phyloP scores from a whole-genome alignment of 1,140 invertebrate species.

The Phortica variegata region DNA sequence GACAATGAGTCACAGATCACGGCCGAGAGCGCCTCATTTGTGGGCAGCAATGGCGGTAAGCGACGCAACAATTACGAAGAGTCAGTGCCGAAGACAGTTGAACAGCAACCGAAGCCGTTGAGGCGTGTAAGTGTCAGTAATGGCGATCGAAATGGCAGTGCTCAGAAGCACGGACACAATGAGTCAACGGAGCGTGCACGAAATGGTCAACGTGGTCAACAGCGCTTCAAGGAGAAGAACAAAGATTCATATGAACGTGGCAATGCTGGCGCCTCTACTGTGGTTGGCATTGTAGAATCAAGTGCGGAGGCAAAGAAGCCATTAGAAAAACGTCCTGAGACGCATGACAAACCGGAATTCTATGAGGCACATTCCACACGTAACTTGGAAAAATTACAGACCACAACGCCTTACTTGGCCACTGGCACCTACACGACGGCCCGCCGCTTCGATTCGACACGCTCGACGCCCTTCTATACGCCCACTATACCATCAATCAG shows the following conservation, averaged over 20 bases:
- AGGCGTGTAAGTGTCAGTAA: constrained; percentile 6
- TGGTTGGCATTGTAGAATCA: constrained; percentile 23
- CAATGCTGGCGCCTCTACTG: constrained; percentile 22
- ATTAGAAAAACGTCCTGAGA: neutral
- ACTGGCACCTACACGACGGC: constrained; percentile 35
- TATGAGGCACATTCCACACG: constrained; percentile 33
- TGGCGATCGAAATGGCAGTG: constrained; percentile 7
- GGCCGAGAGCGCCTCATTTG: constrained; percentile 73
- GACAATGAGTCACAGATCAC: constrained; percentile 68
- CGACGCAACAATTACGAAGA: constrained; percentile 50
- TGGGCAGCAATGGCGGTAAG: constrained; percentile 59
- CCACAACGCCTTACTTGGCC: constrained; percentile 31
- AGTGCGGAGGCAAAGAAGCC: constrained; percentile 29
- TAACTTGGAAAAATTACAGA: constrained; percentile 13
- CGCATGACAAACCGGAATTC: constrained; percentile 31
- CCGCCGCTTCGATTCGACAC: constrained; percentile 39
- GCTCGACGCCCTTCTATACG: constrained; percentile 53
- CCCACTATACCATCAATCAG: constrained; percentile 54
- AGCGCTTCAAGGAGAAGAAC: constrained; percentile 33
- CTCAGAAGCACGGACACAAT: constrained; percentile 23
- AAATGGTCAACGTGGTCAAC: constrained; percentile 41
- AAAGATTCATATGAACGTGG: constrained; percentile 2
- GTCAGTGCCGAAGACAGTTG: neutral
- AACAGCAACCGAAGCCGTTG: no score
- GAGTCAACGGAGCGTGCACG: constrained; percentile 35